These are phyloP conservation scores for Brachypodius melanocephalos DNA, from an alignment of 2,113 vertebrate genomes.

Conservation along the genomic window DNA sequence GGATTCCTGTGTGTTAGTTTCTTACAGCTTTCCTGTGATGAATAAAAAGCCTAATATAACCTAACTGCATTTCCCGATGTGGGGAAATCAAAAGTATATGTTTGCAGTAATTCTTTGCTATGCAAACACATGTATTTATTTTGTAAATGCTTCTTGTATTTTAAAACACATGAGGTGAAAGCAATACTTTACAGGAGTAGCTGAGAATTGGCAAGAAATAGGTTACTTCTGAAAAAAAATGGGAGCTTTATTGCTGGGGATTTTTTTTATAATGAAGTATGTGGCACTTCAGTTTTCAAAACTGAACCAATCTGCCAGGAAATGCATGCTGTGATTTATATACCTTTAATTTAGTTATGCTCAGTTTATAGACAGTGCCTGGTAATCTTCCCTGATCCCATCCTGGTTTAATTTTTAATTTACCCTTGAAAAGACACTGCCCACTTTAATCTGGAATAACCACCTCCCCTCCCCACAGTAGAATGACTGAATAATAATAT, in stretches of 20 bases:
- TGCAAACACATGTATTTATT: background rate
- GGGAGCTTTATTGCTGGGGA: background rate
- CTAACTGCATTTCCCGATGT: background rate
- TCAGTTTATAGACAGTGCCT: background rate
- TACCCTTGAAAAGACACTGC: background rate
- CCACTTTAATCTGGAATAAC: background rate
- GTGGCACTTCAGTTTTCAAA: background rate
- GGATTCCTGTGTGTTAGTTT: background rate
- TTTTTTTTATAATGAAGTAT: background rate
- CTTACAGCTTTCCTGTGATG: background rate
- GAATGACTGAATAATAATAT: background rate
- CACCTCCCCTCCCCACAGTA: background rate
- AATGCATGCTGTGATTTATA: background rate
- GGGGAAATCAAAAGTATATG: background rate
- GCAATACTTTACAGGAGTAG: background rate
- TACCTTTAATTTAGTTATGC: background rate
- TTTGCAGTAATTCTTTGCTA: background rate
- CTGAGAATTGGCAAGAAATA: background rate
- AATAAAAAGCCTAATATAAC: background rate
- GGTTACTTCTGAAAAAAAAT: background rate
- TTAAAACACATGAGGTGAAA: background rate
- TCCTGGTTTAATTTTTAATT: conserved; percentile 1
- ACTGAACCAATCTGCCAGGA: background rate
- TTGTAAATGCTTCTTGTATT: background rate
- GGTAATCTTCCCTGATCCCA: background rate